Conservation (phyloP, 2,113 vertebrate species). For the Acrocephalus kingi region DNA sequence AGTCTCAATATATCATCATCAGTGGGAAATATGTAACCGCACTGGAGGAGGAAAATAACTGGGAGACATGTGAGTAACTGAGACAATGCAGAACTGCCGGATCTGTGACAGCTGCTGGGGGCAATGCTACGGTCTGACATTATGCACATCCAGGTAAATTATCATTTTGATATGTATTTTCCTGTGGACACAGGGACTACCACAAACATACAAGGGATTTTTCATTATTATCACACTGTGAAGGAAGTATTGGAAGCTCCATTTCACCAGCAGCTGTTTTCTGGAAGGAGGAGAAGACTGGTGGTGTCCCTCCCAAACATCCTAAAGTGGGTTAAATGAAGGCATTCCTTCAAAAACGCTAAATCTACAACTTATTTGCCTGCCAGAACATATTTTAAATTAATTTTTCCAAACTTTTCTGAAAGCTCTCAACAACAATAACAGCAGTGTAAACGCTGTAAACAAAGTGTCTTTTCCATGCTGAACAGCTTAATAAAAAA, state of each 20-base stretch:
- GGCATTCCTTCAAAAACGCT: background rate
- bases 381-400: background rate
- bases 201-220: background rate
- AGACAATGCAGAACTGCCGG: background rate
- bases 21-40: background rate
- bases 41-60: background rate
- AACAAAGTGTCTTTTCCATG: background rate
- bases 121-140: fast-evolving
- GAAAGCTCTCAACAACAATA: background rate
- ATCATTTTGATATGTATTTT: background rate
- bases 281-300: background rate
- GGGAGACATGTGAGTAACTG: background rate
- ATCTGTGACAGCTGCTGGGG: background rate
- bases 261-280: background rate
- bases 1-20: background rate
- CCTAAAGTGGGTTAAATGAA: background rate
- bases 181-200: background rate
- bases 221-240: background rate
- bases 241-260: background rate
- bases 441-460: background rate
- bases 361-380: background rate
- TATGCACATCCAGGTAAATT: background rate
- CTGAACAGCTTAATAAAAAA: background rate
- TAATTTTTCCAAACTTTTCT: background rate
- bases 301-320: background rate